Base-by-base conservation (phyloP, 2,113 vertebrate genomes). In the Psittacus erithacus region DNA sequence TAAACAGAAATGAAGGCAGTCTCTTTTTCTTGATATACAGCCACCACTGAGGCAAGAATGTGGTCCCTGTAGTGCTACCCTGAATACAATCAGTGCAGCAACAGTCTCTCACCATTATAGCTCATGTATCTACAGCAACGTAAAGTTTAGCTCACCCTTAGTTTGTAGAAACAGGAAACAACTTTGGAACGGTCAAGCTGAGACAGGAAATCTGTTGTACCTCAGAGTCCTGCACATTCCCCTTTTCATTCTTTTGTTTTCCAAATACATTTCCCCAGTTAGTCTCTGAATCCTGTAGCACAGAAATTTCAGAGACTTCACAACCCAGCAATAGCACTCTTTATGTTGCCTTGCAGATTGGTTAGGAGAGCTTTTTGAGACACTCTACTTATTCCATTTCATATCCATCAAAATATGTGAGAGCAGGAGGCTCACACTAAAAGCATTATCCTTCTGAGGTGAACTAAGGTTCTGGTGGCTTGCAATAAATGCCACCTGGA, bases 161-260 rank as follows among this genome's bases (percentile, higher is more conserved):
- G 4, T 92, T 91, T 74, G 27, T 46, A 91, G 90, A 88, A 92
- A 85, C 70, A 75, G 17, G 63, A 73, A 77, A 64, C 6, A 4
- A 49, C 7, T 90, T 93, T 33, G 91, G 57, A 94, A 62, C 44
- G 79, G 41, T 79, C 62, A 73, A 67, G 13, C 43, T 77, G 41
- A 92, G 96, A 77, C 49, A 74, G 47, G 71, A 88, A 93, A 65
- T 84, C 50, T 76, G 22, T 85, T 89, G 65, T 91, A 69, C 75
- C 65, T 77, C 29, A 15, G 59, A 81, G 71, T 74, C 77, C 46
- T 87, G n/a, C 35, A 82, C 41, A 69, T 74, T 76, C 57, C 35
- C 33, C 9, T 76, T 78, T 68, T 78, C 44, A 43, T 85, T 78
- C 55, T 18, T 87, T 87, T 89, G 47, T 77, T 96, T 94, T 83